Conservation (phyloP, 2,113 vertebrate genomes). For the Ailuropoda melanoleuca region DNA sequence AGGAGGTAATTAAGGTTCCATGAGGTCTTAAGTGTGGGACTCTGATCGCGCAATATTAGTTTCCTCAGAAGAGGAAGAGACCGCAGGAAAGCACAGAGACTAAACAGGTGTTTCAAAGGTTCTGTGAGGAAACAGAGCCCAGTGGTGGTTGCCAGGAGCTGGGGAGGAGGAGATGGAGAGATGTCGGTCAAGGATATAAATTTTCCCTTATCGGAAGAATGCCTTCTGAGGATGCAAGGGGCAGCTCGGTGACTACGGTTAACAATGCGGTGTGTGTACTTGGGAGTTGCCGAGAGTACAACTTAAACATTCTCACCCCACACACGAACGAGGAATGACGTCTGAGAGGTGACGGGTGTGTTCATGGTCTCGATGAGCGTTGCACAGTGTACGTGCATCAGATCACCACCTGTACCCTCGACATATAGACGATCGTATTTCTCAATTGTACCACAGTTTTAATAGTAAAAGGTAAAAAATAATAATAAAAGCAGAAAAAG, state of each 20-base stretch:
- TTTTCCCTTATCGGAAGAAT: no score
- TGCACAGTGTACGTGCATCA: no score
- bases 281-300: no score
- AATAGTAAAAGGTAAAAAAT: neutral
- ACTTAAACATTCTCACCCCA: neutral
- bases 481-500: neutral
- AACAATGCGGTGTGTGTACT: rapidly evolving
- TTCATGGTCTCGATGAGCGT: neutral
- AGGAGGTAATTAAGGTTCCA: neutral
- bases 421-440: neutral
- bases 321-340: neutral
- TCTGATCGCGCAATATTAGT: no score
- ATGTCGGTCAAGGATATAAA: neutral
- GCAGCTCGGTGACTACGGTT: neutral
- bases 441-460: no score
- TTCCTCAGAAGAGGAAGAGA: neutral
- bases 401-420: neutral
- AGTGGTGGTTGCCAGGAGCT: neutral
- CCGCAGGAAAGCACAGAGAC: neutral
- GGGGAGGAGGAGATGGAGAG: neutral
- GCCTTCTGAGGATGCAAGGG: neutral
- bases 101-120: neutral
- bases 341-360: neutral
- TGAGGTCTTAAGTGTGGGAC: neutral
- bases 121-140: neutral